Base-by-base conservation (phyloP, 1,140 invertebrate genomes). In the Cardiocondyla obscurior region DNA sequence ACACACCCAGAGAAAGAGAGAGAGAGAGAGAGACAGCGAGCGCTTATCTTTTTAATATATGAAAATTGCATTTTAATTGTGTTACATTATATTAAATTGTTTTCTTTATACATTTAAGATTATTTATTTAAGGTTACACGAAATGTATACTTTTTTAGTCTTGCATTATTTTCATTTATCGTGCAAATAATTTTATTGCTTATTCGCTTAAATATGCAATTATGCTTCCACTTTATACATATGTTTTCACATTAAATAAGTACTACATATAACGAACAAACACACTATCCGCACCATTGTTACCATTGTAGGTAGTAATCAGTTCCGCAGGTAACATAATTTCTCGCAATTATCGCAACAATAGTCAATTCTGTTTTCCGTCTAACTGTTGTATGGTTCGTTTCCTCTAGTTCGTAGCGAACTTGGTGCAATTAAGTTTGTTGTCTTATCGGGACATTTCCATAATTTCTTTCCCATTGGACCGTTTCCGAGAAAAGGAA, bases 401-500 rank as follows among this genome's bases (percentile, higher is more conserved):
- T 76, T 77, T 53, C 83, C 77, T 22, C 30, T 19, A 46, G 10
- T 19, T 51, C 83, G 73, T 46, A 16, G 82, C 83, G 60, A 42
- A 86, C 72, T 86, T 77, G 73, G 57, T 82, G 86, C 87, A 90
- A 90, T 91, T 91, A 90, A 85, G 88, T 76, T 58, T 69, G 84
- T 77, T 84, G 53, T 84, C 76, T 82, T 65, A 73, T 46, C 65
- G 28, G 51, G 28, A 55, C 33, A 89, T 91, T 90, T 89, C 88
- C 90, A 90, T 90, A 91, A 89, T 90, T 90, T 88, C 88, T 88
- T 90, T 90, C 90, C 82, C 90, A 90, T 84, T 60, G 73, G 22
- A 53, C 42, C 42, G 51, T 51, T 83, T 87, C 84, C 51, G 25
- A 77, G 81, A 57, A 82, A 69, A 76, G 44, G 72, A 70, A 46